Evolutionary conservation across 2,888 invertebrate genomes (phyloP).

Genomic region (Clanis bilineata): DNA sequence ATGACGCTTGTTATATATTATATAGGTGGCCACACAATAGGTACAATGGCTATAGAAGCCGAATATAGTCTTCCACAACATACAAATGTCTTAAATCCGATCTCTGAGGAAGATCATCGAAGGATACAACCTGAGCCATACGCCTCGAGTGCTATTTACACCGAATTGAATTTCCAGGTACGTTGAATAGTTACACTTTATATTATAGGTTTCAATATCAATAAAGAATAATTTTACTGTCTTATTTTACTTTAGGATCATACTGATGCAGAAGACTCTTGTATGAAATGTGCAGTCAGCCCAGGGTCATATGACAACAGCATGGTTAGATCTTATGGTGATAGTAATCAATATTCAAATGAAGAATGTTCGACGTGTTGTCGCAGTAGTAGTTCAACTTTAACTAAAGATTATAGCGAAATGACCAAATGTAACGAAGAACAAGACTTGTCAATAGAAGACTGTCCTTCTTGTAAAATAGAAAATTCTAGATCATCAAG

Average conservation of each 20-base stretch:
- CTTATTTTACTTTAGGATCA: conserved; percentile 56
- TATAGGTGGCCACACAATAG: conserved; percentile 67
- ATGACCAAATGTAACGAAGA: conserved; percentile 77
- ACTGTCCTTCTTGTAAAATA: conserved; percentile 75
- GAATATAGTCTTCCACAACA: conserved; percentile 77
- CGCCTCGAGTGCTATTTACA: conserved; percentile 86
- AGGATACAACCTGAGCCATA: conserved; percentile 85
- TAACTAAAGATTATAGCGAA: conserved; percentile 76
- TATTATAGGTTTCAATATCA: neutral
- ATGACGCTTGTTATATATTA: conserved; percentile 24
- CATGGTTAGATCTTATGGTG: conserved; percentile 70
- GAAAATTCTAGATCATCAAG: conserved; percentile 73
- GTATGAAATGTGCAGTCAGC: conserved; percentile 79
- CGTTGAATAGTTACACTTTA: neutral
- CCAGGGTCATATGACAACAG: conserved; percentile 81
- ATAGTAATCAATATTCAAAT: conserved; percentile 75
- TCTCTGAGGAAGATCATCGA: conserved; percentile 61
- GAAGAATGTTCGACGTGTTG: conserved; percentile 78
- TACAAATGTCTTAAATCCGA: conserved; percentile 57
- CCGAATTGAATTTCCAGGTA: conserved; percentile 74
- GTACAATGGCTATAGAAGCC: conserved; percentile 74
- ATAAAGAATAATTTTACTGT: conserved; percentile 17
- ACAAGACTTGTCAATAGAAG: conserved; percentile 72
- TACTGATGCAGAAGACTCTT: conserved; percentile 78
- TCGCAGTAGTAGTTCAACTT: conserved; percentile 71